Conservation (phyloP, 2,888 invertebrate species). For the Branchipolynoe longqiensis region DNA sequence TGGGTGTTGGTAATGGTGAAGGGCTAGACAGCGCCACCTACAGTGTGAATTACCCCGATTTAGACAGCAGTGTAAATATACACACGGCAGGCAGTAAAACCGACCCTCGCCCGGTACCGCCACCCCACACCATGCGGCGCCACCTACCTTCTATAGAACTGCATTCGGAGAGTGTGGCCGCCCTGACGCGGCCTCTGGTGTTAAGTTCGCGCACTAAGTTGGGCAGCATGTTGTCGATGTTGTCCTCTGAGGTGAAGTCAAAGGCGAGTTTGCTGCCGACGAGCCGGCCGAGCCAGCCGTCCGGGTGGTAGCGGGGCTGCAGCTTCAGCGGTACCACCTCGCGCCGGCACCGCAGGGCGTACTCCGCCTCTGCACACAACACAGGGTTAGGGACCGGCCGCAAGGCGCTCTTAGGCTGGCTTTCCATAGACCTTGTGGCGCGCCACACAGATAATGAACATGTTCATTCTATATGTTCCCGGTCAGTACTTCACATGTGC, state of each 20-base stretch:
- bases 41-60: no score
- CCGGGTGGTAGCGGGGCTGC: constrained; percentile 75
- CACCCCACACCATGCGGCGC: not conserved
- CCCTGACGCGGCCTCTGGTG: constrained; percentile 69
- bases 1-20: no score
- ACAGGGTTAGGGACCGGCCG: no score
- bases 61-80: no score
- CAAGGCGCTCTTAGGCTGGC: no score
- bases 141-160: constrained; percentile 43
- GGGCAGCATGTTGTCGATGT: constrained; percentile 70
- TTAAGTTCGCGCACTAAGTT: constrained; percentile 74
- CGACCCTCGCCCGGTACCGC: no score
- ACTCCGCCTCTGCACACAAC: constrained; percentile 80
- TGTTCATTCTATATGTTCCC: no score
- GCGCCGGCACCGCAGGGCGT: constrained; percentile 74
- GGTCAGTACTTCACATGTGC: no score
- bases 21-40: no score
- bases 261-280: constrained; percentile 76
- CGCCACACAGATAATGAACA: no score
- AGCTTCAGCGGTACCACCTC: constrained; percentile 76
- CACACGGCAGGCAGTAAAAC: not conserved
- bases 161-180: constrained; percentile 1
- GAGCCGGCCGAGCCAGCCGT: constrained; percentile 80
- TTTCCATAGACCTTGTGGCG: no score
- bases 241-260: constrained; percentile 73